Base-by-base conservation (phyloP, 2,888 invertebrate species). In the Hoplodrina ambigua region DNA sequence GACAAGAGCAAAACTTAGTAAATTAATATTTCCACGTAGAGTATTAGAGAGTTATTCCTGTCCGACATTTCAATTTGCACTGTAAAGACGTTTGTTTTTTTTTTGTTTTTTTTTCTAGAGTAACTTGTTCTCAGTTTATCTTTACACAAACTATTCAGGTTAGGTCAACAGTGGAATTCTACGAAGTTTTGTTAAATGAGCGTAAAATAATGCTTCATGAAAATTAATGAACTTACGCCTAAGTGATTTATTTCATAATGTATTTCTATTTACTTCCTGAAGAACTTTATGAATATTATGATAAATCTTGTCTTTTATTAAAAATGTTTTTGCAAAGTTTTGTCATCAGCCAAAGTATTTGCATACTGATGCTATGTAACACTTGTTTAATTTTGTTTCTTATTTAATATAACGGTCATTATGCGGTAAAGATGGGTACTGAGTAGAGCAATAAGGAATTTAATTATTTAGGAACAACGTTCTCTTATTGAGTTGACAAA, bases 241-340 rank as follows among this genome's bases (percentile, higher is more conserved):
- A 69, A 78, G 72, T 78, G 71, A 84, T 84, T 77, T 67, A 78
- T 73, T 71, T 61, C 58, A 68, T 73, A 82, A 78, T 78, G 74
- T 81, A 77, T 82, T 83, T 84, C 59, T 82, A 78, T 84, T 82
- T 77, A 75, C 78, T 73, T 76, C 70, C 71, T 25, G 25, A 30
- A 63, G 57, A 78, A 82, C 54, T 80, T 84, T 81, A 84, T 84
- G 78, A 77, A 79, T 74, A 78, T 82, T 75, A 81, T 84, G 75
- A 82, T 85, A 75, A 83, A 85, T 78, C 59, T 78, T 65, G 64
- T 69, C 60, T 72, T 80, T 83, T 77, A 85, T 81, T 85, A 84
- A 85, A 83, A 76, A 72, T 71, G 73, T 75, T 78, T 66, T 15
- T 53, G 56, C 19, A 70, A 84, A 82, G 70, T 79, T 81, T 71